Conservation (phyloP, 2,797 vertebrate species). For the Emydoidea blandingii region DNA sequence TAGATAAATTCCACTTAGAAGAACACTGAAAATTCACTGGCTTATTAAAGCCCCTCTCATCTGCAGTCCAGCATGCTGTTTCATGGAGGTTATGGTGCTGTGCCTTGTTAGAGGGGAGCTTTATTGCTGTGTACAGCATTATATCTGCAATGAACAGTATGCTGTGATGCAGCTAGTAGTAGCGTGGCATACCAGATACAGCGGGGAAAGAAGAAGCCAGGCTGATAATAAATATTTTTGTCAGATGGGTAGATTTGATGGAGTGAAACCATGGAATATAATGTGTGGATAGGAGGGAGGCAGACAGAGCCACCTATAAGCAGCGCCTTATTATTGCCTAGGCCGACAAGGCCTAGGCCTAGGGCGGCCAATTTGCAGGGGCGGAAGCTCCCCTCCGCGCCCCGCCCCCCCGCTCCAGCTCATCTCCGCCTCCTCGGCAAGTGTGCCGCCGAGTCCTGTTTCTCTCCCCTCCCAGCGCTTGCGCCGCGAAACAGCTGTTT, state of each 20-base stretch:
- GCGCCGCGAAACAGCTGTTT: too few species aligned
- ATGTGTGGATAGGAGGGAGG: not conserved
- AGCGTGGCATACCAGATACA: fast-evolving
- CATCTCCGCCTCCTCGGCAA: too few species aligned
- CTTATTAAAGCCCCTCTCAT: conserved; percentile 28
- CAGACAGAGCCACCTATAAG: not conserved
- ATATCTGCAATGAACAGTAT: not conserved
- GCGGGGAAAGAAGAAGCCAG: not conserved
- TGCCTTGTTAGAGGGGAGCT: fast-evolving
- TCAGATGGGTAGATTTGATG: fast-evolving
- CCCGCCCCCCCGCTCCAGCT: too few species aligned
- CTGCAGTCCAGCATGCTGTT: fast-evolving
- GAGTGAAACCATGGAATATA: not conserved
- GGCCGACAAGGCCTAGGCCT: too few species aligned
- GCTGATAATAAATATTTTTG: fast-evolving
- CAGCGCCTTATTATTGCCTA: too few species aligned
- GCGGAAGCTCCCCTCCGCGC: too few species aligned
- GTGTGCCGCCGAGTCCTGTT: too few species aligned
- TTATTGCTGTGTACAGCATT: fast-evolving
- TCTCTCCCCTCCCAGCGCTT: too few species aligned
- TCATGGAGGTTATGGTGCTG: fast-evolving
- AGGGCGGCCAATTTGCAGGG: too few species aligned
- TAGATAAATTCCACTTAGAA: not conserved
- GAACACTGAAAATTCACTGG: not conserved
- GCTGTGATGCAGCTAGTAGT: fast-evolving